Evolutionary conservation across 2,888 invertebrate species (phyloP).

Genomic region (Unio delphinus): DNA sequence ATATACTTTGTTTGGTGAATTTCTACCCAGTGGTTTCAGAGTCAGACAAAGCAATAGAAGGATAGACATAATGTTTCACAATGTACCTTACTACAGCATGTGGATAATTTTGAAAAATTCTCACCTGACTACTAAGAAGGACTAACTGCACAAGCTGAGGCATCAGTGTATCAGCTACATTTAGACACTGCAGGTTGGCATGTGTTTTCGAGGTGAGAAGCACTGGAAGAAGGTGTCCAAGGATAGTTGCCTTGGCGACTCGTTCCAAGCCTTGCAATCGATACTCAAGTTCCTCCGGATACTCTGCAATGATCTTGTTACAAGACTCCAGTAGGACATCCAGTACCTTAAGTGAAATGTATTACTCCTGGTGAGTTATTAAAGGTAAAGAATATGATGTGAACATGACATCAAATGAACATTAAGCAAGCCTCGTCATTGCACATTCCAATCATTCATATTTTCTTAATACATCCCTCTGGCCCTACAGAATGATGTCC

Average conservation of each 20-base stretch:
- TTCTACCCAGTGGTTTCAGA: no score
- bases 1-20: no score
- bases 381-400: no score
- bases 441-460: no score
- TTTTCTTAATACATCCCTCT: no score
- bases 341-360: constrained; percentile 50
- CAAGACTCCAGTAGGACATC: constrained; percentile 66
- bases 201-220: constrained; percentile 67
- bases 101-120: not conserved
- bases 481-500: no score
- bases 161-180: constrained; percentile 64
- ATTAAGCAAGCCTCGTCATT: no score
- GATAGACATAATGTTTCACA: not conserved
- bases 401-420: no score
- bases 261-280: constrained; percentile 64
- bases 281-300: constrained; percentile 55
- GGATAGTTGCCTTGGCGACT: constrained; percentile 65
- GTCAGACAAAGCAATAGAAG: no score
- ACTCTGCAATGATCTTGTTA: constrained; percentile 49
- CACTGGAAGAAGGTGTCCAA: constrained; percentile 67
- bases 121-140: constrained; percentile 67
- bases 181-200: constrained; percentile 58
- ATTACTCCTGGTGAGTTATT: no score
- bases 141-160: constrained; percentile 66
- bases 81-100: not conserved